These are phyloP conservation scores for Megaceryle alcyon DNA, from an alignment of 2,797 vertebrate genomes.

Conservation along the genomic window DNA sequence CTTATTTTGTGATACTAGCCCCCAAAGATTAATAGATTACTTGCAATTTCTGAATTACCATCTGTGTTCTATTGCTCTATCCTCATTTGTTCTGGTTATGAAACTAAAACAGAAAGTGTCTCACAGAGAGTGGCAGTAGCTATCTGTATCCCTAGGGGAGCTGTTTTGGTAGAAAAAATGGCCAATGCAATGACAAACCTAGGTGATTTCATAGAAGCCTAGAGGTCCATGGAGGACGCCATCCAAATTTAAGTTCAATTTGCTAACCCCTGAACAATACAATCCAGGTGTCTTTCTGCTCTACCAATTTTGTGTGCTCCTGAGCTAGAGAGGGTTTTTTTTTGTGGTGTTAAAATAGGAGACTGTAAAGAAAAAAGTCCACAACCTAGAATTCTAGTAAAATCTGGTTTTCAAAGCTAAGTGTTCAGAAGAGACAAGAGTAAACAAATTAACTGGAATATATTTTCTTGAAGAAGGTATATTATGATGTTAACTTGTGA, in stretches of 20 bases:
- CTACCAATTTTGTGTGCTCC: neutral
- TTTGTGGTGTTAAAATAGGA: neutral
- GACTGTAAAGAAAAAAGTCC: neutral
- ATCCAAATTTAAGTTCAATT: neutral
- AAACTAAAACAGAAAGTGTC: constrained; percentile 51
- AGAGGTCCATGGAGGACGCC: neutral
- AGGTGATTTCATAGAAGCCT: neutral
- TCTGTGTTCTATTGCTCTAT: constrained; percentile 50
- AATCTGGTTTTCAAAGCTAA: neutral
- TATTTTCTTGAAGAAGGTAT: neutral
- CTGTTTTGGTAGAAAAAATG: constrained; percentile 1
- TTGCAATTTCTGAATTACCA: constrained; percentile 51
- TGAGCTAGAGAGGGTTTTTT: neutral
- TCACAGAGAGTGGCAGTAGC: constrained; percentile 4
- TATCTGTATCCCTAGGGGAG: constrained; percentile 18
- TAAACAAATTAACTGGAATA: neutral
- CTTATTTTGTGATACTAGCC: constrained; percentile 77
- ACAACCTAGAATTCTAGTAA: neutral
- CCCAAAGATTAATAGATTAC: constrained; percentile 75
- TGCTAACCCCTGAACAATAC: neutral
- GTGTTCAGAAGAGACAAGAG: neutral
- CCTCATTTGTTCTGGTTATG: constrained; percentile 46
- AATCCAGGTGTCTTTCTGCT: neutral
- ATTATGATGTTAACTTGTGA: neutral
- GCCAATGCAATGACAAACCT: neutral